These are phyloP conservation scores for Diacarnus erythraeanus DNA, from an alignment of 37 sponge, comb jelly and placozoan species.

Conservation along the genomic window DNA sequence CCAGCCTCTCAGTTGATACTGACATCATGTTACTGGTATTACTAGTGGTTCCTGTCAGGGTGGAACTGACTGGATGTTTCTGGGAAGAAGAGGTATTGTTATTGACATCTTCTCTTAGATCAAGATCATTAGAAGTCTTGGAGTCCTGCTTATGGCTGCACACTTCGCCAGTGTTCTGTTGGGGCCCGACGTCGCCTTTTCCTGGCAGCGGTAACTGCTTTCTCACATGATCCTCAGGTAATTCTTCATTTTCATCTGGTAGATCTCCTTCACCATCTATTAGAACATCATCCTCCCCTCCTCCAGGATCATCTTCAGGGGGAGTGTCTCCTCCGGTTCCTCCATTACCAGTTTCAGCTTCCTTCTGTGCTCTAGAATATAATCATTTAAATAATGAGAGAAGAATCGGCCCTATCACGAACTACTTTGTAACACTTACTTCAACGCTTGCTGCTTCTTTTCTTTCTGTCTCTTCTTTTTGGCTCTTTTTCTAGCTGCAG, in stretches of 20 bases:
- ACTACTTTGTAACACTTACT: constrained; percentile 11
- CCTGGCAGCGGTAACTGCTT: background rate
- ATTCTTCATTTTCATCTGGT: background rate
- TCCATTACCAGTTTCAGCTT: constrained; percentile 13
- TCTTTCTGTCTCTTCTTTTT: constrained; percentile 89
- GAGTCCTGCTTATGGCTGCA: too few species aligned
- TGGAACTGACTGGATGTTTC: background rate
- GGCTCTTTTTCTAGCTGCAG: constrained; percentile 83
- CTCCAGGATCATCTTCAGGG: constrained; percentile 24
- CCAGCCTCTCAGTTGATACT: too few species aligned
- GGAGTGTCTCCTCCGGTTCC: constrained; percentile 13
- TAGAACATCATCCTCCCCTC: constrained; percentile 11
- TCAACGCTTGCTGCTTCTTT: constrained; percentile 70
- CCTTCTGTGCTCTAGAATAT: constrained; percentile 39
- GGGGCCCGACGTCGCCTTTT: background rate
- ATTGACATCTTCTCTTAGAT: background rate
- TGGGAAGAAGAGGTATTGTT: background rate
- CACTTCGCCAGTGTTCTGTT: background rate
- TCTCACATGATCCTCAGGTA: background rate
- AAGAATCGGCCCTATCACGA: background rate
- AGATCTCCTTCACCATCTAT: background rate
- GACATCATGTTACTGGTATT: too few species aligned
- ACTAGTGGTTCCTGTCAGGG: background rate
- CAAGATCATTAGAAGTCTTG: background rate
- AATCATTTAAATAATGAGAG: background rate